These are phyloP conservation scores for Camelus bactrianus DNA, from an alignment of 2,113 vertebrate species.

Conservation along the genomic window DNA sequence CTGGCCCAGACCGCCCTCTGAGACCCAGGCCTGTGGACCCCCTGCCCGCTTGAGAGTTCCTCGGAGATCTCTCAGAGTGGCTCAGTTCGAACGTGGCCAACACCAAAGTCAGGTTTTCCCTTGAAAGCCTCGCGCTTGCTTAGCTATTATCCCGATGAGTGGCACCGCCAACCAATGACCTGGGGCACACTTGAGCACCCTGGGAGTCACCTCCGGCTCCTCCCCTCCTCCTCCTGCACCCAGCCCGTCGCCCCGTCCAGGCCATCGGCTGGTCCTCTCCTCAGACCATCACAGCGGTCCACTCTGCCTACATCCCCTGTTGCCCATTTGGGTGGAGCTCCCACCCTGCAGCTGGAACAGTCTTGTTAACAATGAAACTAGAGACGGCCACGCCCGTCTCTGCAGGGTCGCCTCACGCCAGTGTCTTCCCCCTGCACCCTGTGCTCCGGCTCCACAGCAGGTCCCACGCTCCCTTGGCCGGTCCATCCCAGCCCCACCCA, in stretches of 20 bases:
- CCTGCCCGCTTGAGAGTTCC: background rate
- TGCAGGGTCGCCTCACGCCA: accelerated
- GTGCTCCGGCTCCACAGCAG: too few relatives aligned
- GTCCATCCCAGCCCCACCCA: background rate
- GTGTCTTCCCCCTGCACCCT: too few relatives aligned
- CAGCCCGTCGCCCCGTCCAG: background rate
- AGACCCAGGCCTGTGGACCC: background rate
- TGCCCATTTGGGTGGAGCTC: too few relatives aligned
- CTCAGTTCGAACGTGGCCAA: background rate
- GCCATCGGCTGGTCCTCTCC: background rate
- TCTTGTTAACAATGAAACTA: background rate
- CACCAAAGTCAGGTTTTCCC: background rate
- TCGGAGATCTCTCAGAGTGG: background rate
- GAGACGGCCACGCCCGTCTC: background rate
- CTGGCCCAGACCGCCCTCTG: background rate
- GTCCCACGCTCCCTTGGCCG: accelerated
- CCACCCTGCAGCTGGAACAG: background rate
- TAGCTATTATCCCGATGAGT: background rate
- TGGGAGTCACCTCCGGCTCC: background rate
- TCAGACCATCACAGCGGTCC: accelerated
- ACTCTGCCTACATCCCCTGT: accelerated
- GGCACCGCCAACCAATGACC: background rate
- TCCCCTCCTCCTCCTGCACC: too few relatives aligned
- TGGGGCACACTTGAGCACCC: background rate
- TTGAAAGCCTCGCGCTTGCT: background rate